Base-by-base conservation (phyloP, 2,888 invertebrate species). In the Willowsia nigromaculata region DNA sequence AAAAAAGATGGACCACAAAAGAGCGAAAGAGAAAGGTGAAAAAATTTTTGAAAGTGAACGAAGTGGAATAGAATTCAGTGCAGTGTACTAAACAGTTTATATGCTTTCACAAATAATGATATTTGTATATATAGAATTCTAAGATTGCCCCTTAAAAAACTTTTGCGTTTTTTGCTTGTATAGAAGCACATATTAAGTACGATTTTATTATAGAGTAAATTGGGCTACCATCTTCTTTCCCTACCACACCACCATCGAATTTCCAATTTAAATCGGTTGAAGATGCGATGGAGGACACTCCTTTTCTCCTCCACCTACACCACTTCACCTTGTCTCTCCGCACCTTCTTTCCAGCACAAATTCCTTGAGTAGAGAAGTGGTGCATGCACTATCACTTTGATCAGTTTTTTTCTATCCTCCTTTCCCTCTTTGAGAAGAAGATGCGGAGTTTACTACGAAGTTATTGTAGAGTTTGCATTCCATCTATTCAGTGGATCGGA, bases 401-500 rank as follows among this genome's bases (percentile, higher is more conserved):
- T 86, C 85, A 68, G 85, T 78, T 86, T 78, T 86, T 86, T 43
- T 11, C n/a, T n/a, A n/a, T 50, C 30, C 37, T 47, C 13, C 74
- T 68, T 53, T 25, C 30, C 40, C 62, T 62, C 65, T 37, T 40
- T 30, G 40, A 68, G n/a, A 68, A 22, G 1, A 40, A 65, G 18
- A 15, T 1, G 30, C 33, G 65, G 13, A 65, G 68, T 68, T 68
- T 68, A 40, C 76, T 43, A 43, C 15, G 71, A 43, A 71, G 71
- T 22, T 22, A 43, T 76, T 27, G 18, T 80, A n/a, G n/a, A 53
- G 68, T 68, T 81, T 87, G 81, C 87, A 87, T 87, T 87, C 81
- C 87, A 81, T 81, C 87, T 87, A 87, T 87, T 87, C 87, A 87
- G 50, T 87, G 87, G 87, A 87, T 87, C 87, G 87, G 87, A 87